Conservation (phyloP, 2,888 invertebrate species). For the Cyrtodaria siliqua region DNA sequence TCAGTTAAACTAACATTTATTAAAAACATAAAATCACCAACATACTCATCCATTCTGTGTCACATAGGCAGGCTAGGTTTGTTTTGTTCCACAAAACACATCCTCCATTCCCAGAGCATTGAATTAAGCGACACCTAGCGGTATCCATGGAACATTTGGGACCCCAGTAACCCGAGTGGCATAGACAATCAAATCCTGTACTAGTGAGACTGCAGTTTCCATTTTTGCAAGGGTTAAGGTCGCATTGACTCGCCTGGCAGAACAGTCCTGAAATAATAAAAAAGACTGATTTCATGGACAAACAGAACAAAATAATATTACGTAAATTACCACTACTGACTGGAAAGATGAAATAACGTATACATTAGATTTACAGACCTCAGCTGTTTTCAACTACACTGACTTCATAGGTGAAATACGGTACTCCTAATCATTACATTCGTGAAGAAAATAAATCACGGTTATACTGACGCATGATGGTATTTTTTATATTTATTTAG, state of each 20-base stretch:
- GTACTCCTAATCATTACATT: no score
- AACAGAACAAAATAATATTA: no score
- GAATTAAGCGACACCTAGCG: conserved; percentile 35
- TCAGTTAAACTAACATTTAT: no score
- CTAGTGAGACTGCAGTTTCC: conserved; percentile 89
- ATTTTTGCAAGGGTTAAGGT: conserved; percentile 89
- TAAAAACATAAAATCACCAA: no score
- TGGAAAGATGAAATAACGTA: no score
- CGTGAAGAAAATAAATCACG: no score
- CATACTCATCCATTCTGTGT: conserved; percentile 92
- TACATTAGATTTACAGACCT: no score
- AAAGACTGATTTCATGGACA: neutral
- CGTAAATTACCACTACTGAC: no score
- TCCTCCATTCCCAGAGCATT: conserved; percentile 89
- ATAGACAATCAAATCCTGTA: conserved; percentile 88
- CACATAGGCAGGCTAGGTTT: conserved; percentile 90
- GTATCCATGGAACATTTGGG: conserved; percentile 89
- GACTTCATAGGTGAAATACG: no score
- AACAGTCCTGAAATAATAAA: conserved; percentile 24
- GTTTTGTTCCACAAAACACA: conserved; percentile 87
- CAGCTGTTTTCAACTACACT: no score
- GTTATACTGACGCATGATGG: no score
- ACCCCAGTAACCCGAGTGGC: conserved; percentile 90
- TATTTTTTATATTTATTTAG: no score
- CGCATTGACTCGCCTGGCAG: conserved; percentile 89